phyloP scores from a whole-genome alignment of 2,888 invertebrate species.

The Blera fallax region DNA sequence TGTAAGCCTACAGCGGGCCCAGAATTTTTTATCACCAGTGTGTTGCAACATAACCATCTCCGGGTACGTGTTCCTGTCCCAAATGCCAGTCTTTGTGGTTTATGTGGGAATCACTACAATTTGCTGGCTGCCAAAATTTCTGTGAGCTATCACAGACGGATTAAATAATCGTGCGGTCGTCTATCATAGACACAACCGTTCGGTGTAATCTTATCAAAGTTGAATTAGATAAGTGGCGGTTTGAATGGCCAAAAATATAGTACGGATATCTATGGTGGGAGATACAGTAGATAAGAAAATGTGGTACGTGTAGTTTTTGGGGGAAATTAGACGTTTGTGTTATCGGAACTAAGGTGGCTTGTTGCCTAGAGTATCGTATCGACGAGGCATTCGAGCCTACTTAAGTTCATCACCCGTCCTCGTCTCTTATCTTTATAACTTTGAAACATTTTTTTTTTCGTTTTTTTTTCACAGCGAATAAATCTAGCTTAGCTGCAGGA shows the following conservation, averaged over 20 bases:
- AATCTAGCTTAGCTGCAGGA: too few relatives aligned
- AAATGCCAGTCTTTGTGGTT: background rate
- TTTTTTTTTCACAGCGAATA: slow-evolving; percentile 17
- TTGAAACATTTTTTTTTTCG: slow-evolving; percentile 11
- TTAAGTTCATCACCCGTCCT: slow-evolving; percentile 68
- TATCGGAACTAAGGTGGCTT: slow-evolving; percentile 73
- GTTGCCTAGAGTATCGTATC: slow-evolving; percentile 55
- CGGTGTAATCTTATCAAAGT: slow-evolving; percentile 53
- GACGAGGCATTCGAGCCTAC: slow-evolving; percentile 70
- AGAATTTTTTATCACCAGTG: slow-evolving; percentile 18
- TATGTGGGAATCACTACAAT: background rate
- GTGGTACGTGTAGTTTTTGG: slow-evolving; percentile 17
- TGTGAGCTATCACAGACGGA: background rate
- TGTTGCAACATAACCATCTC: background rate
- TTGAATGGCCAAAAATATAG: slow-evolving; percentile 23
- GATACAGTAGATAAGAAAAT: slow-evolving; percentile 2
- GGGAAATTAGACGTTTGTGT: slow-evolving; percentile 17
- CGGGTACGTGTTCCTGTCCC: background rate
- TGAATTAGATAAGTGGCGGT: slow-evolving; percentile 30
- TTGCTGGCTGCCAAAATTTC: slow-evolving; percentile 14
- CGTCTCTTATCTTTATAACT: slow-evolving; percentile 62
- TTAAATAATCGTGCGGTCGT: background rate
- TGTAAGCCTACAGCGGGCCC: background rate
- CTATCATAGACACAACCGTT: background rate
- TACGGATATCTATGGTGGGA: background rate